phyloP scores from a whole-genome alignment of 2,113 vertebrate species.

The Rhinogobius similis region DNA sequence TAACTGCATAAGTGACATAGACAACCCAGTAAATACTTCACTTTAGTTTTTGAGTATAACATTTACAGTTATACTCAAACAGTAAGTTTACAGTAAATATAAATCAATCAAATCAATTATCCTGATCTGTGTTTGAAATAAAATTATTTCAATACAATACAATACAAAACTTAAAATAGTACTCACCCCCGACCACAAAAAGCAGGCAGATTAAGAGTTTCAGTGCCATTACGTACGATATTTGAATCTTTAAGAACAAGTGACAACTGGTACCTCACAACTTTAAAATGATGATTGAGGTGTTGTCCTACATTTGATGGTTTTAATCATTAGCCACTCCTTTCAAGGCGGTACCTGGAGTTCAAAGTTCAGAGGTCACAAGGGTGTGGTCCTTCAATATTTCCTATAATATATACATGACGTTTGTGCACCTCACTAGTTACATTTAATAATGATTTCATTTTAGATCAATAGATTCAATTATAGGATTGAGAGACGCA shows the following conservation, averaged over 20 bases:
- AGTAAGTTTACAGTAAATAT: background rate
- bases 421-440: background rate
- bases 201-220: slow-evolving; percentile 27
- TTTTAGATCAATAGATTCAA: background rate
- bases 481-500: background rate
- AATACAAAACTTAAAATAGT: background rate
- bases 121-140: background rate
- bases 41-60: too few relatives aligned
- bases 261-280: background rate
- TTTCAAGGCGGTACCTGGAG: slow-evolving; percentile 12
- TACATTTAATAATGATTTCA: background rate
- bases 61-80: too few relatives aligned
- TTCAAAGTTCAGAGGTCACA: background rate
- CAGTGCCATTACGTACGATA: slow-evolving; percentile 27
- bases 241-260: background rate
- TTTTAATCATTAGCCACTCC: slow-evolving; percentile 62
- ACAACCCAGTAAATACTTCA: background rate
- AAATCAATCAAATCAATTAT: background rate
- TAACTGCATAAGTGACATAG: background rate
- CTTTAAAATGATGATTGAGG: slow-evolving; percentile 6
- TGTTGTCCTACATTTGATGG: background rate
- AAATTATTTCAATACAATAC: background rate
- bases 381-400: background rate
- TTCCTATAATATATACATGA: background rate
- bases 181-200: slow-evolving; percentile 43